phyloP scores from a whole-genome alignment of 2,797 vertebrate species.

The Eleutherodactylus coqui region DNA sequence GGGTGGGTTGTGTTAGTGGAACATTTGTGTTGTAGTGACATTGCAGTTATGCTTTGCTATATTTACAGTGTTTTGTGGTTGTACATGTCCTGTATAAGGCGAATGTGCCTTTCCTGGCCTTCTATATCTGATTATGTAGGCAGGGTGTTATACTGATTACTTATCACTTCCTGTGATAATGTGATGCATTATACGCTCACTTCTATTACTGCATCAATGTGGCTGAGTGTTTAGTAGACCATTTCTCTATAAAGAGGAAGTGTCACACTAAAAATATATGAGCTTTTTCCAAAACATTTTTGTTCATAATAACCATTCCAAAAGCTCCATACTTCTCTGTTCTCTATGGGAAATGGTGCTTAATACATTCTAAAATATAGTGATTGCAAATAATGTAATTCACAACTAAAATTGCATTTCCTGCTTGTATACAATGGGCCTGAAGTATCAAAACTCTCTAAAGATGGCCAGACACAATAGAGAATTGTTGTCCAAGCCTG shows the following conservation, averaged over 20 bases:
- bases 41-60: background rate
- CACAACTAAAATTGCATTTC: background rate
- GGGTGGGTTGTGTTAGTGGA: background rate
- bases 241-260: background rate
- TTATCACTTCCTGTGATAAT: slow-evolving; percentile 14
- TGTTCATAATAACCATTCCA: background rate
- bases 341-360: background rate
- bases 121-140: slow-evolving; percentile 6
- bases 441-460: background rate
- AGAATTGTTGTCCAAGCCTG: background rate
- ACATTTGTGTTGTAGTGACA: background rate
- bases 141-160: slow-evolving; percentile 10
- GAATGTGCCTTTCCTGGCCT: background rate
- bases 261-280: background rate
- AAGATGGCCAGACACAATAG: background rate
- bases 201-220: background rate
- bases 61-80: background rate
- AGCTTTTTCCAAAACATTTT: background rate
- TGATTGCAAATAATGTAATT: background rate
- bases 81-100: background rate
- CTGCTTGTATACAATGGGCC: background rate
- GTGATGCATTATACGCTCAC: background rate
- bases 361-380: background rate
- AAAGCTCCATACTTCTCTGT: background rate
- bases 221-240: background rate